Evolutionary conservation across 2,797 vertebrate species (phyloP).

Genomic region (Gymnoscopelus braueri): DNA sequence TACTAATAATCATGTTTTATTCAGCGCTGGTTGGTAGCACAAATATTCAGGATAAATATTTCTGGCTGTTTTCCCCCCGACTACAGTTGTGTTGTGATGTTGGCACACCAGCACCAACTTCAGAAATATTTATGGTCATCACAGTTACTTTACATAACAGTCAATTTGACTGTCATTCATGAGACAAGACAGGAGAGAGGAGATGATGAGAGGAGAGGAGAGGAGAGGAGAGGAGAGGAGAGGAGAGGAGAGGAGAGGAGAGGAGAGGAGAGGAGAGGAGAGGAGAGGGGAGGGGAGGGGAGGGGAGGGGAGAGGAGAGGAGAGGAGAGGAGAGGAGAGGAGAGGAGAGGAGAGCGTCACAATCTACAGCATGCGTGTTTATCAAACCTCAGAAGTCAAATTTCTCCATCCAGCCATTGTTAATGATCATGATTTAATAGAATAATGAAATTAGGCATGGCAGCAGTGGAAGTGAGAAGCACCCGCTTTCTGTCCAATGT

Average conservation of each 20-base stretch:
- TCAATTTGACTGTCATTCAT: no score
- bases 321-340: background rate
- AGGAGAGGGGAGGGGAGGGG: background rate
- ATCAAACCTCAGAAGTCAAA: conserved; percentile 33
- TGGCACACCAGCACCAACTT: no score
- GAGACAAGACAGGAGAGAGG: no score
- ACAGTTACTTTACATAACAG: no score
- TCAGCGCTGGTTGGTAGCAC: no score
- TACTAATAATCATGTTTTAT: no score
- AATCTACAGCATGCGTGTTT: conserved; percentile 31
- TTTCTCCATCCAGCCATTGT: conserved; percentile 40
- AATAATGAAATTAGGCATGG: conserved; percentile 72
- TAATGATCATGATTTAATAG: conserved; percentile 70
- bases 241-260: background rate
- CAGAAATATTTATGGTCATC: no score
- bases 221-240: background rate
- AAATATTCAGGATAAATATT: no score
- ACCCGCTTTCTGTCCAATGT: conserved; percentile 34
- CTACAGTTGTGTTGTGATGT: no score
- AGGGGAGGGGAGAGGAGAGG: background rate
- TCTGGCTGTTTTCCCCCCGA: no score
- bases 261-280: background rate
- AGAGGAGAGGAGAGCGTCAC: background rate
- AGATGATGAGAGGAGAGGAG: background rate
- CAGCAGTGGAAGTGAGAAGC: conserved; percentile 23